Evolutionary conservation across 2,888 invertebrate species (phyloP).

Genomic region (Gari tellinella): DNA sequence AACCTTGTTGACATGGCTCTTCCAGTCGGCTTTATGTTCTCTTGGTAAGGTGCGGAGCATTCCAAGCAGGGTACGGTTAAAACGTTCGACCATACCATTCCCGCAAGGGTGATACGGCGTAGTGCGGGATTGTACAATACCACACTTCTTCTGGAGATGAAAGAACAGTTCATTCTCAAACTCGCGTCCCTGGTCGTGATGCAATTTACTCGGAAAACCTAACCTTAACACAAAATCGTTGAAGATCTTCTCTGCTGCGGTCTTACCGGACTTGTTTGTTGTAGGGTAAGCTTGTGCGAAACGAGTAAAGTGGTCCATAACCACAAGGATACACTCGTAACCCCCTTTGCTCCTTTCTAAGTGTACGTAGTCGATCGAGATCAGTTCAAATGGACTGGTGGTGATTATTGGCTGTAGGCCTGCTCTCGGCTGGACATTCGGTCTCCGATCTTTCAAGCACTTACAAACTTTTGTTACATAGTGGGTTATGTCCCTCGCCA

Average conservation of each 20-base stretch:
- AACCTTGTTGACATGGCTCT: conserved; percentile 42
- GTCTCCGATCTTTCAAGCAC: conserved; percentile 24
- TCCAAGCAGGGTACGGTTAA: conserved; percentile 52
- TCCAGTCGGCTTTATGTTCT: conserved; percentile 44
- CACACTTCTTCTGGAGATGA: conserved; percentile 38
- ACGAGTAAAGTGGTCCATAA: conserved; percentile 54
- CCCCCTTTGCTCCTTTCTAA: conserved; percentile 47
- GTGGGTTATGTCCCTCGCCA: conserved; percentile 20
- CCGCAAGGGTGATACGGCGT: conserved; percentile 59
- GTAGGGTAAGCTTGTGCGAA: conserved; percentile 56
- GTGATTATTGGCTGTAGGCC: conserved; percentile 34
- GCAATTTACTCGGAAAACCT: conserved; percentile 48
- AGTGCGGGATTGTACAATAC: conserved; percentile 33
- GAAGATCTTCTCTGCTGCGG: conserved; percentile 49
- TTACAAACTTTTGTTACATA: conserved; percentile 15
- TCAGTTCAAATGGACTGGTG: conserved; percentile 43
- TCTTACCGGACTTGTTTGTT: conserved; percentile 36
- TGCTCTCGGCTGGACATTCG: background rate
- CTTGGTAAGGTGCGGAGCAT: conserved; percentile 45
- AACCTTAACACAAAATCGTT: conserved; percentile 46
- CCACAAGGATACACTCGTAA: conserved; percentile 52
- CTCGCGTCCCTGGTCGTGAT: conserved; percentile 58
- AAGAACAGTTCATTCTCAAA: conserved; percentile 57
- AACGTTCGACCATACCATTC: conserved; percentile 45
- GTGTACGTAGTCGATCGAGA: conserved; percentile 52